A percentile compares a stretch with the other conserved stretches of the same genome.
Evolutionary conservation across 2,797 vertebrate genomes (phyloP).

Genomic region (Acanthiza pusilla): DNA sequence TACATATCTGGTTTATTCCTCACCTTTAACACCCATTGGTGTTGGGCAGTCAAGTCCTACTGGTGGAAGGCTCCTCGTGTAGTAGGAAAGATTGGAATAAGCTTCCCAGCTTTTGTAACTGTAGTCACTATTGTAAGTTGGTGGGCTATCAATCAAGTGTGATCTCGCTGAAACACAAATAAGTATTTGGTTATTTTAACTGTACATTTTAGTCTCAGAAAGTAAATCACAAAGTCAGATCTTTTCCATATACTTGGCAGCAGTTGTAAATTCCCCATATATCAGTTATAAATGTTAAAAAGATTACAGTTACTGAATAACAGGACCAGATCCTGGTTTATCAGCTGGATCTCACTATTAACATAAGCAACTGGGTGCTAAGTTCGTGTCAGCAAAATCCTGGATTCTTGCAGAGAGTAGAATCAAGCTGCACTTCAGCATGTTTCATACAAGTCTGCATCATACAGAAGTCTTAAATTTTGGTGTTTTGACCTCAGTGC

Average conservation of each 20-base stretch:
- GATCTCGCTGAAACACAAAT: constrained; percentile 81
- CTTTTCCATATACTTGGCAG: background rate
- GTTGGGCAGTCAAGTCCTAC: constrained; percentile 90
- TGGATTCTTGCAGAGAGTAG: background rate
- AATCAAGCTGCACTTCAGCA: background rate
- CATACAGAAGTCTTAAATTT: background rate
- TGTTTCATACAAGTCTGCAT: background rate
- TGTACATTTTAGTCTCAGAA: background rate
- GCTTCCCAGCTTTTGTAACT: constrained; percentile 94
- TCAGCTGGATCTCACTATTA: background rate
- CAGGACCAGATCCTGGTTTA: background rate
- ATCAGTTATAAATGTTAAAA: background rate
- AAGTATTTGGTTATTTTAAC: background rate
- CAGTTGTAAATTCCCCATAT: background rate
- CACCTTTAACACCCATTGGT: constrained; percentile 94
- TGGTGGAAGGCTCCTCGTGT: constrained; percentile 89
- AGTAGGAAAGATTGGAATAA: constrained; percentile 95
- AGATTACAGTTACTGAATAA: background rate
- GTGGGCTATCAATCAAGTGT: constrained; percentile 93
- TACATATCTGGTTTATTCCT: background rate
- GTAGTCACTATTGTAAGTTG: constrained; percentile 90
- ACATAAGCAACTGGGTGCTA: background rate
- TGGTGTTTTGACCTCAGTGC: background rate
- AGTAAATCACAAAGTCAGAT: background rate
- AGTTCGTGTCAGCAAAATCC: background rate